A percentile compares a stretch with the other conserved stretches of the same genome.
Evolutionary conservation across 2,113 vertebrate genomes (phyloP).

Genomic region (Coptodon rendalli): DNA sequence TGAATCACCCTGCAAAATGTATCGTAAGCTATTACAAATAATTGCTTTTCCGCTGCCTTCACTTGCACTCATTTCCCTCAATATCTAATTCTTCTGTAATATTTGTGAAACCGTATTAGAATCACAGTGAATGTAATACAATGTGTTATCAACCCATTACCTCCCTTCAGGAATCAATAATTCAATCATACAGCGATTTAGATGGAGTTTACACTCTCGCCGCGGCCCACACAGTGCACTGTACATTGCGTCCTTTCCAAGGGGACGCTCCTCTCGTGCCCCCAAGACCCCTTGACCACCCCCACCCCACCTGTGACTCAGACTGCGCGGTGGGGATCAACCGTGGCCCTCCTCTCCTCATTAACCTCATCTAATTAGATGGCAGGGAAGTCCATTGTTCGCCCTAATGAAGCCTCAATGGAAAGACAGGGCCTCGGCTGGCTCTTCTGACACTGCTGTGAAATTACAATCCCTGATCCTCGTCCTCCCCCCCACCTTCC

Average conservation of each 20-base stretch:
- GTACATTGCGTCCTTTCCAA: neutral
- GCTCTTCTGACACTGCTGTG: slow-evolving; percentile 77
- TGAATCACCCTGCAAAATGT: neutral
- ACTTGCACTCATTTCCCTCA: neutral
- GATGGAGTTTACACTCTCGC: neutral
- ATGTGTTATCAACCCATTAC: neutral
- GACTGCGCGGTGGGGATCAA: slow-evolving; percentile 46
- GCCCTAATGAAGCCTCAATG: slow-evolving; percentile 92
- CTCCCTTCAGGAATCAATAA: slow-evolving; percentile 5
- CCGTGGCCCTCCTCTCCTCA: slow-evolving; percentile 82
- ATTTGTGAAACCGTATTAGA: neutral
- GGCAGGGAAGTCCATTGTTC: slow-evolving; percentile 83
- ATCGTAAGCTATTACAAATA: neutral
- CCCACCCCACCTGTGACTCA: slow-evolving; percentile 21
- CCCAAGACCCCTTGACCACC: slow-evolving; percentile 33
- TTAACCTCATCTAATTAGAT: slow-evolving; percentile 98
- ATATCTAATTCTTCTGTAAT: neutral
- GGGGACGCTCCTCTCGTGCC: neutral
- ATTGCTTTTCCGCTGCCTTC: neutral
- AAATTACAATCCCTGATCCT: slow-evolving; percentile 74
- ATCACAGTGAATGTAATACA: neutral
- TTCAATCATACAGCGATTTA: neutral
- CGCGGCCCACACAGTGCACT: neutral
- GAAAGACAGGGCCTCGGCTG: slow-evolving; percentile 80
- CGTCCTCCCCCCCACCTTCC: neutral